Conservation (phyloP, 2,888 invertebrate species). For the Synanthedon tipuliformis region DNA sequence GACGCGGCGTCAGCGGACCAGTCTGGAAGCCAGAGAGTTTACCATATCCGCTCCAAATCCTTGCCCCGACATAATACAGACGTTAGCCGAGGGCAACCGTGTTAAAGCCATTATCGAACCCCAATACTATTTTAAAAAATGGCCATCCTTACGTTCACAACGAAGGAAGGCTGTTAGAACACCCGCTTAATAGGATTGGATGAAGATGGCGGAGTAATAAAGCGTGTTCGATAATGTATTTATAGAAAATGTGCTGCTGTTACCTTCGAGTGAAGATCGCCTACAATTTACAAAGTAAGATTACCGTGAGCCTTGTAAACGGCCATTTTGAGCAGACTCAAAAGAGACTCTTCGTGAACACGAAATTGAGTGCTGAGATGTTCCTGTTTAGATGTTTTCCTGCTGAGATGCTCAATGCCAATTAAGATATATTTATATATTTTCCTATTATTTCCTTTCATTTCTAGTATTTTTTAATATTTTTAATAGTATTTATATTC, state of each 20-base stretch:
- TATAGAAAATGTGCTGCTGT: constrained; percentile 51
- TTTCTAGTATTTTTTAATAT: no score
- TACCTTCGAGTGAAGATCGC: constrained; percentile 30
- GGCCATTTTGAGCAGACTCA: no score
- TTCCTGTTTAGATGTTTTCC: no score
- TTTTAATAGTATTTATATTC: no score
- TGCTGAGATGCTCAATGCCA: no score
- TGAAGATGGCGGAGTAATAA: constrained; percentile 65
- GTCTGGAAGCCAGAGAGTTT: constrained; percentile 23
- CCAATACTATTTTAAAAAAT: constrained; percentile 61
- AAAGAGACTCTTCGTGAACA: no score
- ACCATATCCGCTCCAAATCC: constrained; percentile 58
- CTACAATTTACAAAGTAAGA: constrained; percentile 30
- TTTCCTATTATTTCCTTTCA: no score
- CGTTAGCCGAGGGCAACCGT: constrained; percentile 37
- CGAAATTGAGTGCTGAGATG: no score
- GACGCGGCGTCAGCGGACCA: constrained; percentile 56
- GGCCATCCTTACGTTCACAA: constrained; percentile 48
- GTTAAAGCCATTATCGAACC: constrained; percentile 61
- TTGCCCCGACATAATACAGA: constrained; percentile 40
- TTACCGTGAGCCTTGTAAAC: no score
- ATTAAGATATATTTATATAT: no score
- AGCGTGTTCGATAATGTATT: constrained; percentile 66
- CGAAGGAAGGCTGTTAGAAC: constrained; percentile 43
- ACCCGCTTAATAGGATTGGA: constrained; percentile 66